Base-by-base conservation (phyloP, 2,113 vertebrate species). In the Pitta sordida region DNA sequence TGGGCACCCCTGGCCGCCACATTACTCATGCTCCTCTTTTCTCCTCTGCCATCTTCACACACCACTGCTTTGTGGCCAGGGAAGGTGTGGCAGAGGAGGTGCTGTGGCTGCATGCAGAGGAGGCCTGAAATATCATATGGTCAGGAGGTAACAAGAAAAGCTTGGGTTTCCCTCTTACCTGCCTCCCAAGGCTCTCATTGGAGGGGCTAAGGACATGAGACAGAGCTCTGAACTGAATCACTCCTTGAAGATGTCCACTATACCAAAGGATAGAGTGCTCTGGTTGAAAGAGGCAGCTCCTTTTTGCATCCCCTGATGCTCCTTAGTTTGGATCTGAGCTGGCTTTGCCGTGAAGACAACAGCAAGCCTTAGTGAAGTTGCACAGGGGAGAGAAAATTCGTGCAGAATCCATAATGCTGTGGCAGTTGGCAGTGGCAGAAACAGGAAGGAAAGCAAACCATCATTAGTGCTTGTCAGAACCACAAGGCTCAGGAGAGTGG, bases 381-480 rank as follows among this genome's bases (percentile, higher is more conserved):
- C 0, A 0, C 15, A 18, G 58, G 34, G 44, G 20, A 74, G 13
- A 62, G 14, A 86, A 94, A 93, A 82, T 27, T 8, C 23, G 22
- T 30, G 20, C 1, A 1, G 32, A 62, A 22, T 68, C 23, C 19
- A 29, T 39, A 51, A 55, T n/a, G 19, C 1, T 1, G 22, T 74
- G 59, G 16, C 21, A 82, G 16, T 37, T 68, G 26, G 39, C 62
- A 64, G 39, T 58, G 41, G 8, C 4, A 22, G 62, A 78, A 94
- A 80, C 6, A 10, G 78, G 27, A 91, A 85, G 53, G 56, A 91
- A 79, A 94, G 26, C 34, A 83, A 93, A 80, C 11, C 17, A 30
- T 41, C 36, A 77, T 43, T 32, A 83, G 7, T 43, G 13, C 73
- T 76, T 91, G 34, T 88, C 48, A 75, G 60, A 92, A 71, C 29